Base-by-base conservation (phyloP, 1,140 invertebrate genomes). In the Calephelis virginiensis region DNA sequence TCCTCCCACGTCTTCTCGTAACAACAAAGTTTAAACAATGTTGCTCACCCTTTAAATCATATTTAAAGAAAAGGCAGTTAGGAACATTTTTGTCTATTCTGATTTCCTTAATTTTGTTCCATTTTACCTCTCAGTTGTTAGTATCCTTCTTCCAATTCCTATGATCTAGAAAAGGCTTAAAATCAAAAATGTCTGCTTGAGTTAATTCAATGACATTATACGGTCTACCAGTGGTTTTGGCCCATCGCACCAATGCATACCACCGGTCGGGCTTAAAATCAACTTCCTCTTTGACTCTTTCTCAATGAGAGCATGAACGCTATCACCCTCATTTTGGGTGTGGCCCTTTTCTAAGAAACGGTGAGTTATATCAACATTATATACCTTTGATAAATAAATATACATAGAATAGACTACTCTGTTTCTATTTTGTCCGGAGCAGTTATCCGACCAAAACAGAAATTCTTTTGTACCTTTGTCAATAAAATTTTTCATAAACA, bases 301-400 rank as follows among this genome's bases (percentile, higher is more conserved):
- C 72, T 85, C 85, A 45, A 85, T 86, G 9, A 79, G 61, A 2
- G 82, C 76, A 61, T 86, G 82, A n/a, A 84, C 76, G 10, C 64
- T 73, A 73, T 87, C 82, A 6, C 81, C 82, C 62, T 86, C 79
- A 61, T 80, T 80, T 73, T 86, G 76, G 2, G 83, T 86, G 61
- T 85, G 82, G 4, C 82, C 83, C 13, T 73, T 74, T 74, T 81
- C 81, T 12, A 87, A 49, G 60, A 82, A 87, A 28, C 70, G 68
- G 66, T 83, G 78, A 6, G 43, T 71, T 37, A 85, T 82, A 45
- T 69, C 66, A 12, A 80, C 68, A n/a, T 74, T 64, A 64, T 71
- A 77, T 40, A 68, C 61, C 56, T 75, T 68, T 10, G 75, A 65
- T 2, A 71, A 64, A 49, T 78, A 70, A 9, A 76, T 64, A 64